phyloP scores from a whole-genome alignment of 2,797 vertebrate genomes.

The Peromyscus melanophrys region DNA sequence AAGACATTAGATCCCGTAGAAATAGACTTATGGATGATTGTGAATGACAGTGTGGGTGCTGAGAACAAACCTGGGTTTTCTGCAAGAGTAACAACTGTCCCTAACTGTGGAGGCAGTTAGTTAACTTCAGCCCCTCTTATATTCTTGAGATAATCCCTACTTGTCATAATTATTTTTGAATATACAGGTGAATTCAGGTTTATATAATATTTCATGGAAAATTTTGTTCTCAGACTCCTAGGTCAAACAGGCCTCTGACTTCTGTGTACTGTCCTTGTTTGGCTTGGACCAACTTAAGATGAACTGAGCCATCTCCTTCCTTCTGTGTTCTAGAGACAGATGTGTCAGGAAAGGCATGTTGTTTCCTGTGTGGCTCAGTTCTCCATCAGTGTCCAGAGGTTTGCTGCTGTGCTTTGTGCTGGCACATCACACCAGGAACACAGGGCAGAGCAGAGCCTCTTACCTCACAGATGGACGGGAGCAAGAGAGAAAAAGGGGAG shows the following conservation, averaged over 20 bases:
- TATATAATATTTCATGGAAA: background rate
- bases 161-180: background rate
- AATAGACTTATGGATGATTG: background rate
- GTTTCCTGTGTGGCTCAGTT: background rate
- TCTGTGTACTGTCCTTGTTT: background rate
- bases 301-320: background rate
- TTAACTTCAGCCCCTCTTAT: background rate
- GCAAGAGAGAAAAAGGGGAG: background rate
- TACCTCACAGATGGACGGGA: background rate
- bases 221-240: background rate
- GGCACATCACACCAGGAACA: background rate
- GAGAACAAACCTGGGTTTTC: background rate
- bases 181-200: background rate
- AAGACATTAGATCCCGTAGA: background rate
- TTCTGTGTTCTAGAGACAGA: background rate
- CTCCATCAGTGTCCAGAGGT: background rate
- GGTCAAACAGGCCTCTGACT: constrained; percentile 8
- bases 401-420: background rate
- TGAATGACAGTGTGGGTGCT: background rate
- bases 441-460: background rate
- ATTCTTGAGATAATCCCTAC: background rate
- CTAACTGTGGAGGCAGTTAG: background rate
- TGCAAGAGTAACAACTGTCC: too few species aligned
- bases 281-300: background rate
- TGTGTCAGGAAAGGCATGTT: background rate